Evolutionary conservation across 2,888 invertebrate genomes (phyloP).

Genomic region (Lutraria lutraria): DNA sequence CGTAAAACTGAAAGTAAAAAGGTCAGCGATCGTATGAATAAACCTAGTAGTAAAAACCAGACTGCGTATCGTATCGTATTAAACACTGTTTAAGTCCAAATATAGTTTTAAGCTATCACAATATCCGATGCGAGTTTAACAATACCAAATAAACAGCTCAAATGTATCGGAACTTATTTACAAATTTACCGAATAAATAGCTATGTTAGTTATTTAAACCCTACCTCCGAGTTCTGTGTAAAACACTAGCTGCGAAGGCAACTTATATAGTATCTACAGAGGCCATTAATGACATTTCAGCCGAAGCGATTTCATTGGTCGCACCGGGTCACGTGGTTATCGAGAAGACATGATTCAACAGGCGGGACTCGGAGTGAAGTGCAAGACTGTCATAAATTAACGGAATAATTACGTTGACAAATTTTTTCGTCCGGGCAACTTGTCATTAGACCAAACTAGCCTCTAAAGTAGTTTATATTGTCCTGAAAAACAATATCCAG

Average conservation of each 20-base stretch:
- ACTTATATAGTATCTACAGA: conserved; percentile 72
- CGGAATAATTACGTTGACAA: conserved; percentile 60
- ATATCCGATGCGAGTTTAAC: conserved; percentile 28
- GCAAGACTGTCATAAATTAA: conserved; percentile 63
- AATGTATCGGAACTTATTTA: conserved; percentile 25
- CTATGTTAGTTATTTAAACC: conserved; percentile 28
- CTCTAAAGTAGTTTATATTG: conserved; percentile 31
- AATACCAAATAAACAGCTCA: not conserved
- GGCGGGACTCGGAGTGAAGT: conserved; percentile 52
- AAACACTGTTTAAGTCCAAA: conserved; percentile 20
- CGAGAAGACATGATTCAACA: conserved; percentile 62
- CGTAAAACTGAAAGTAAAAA: conserved; percentile 35
- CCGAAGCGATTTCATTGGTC: conserved; percentile 61
- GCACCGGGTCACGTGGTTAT: conserved; percentile 57
- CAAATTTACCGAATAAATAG: conserved; percentile 37
- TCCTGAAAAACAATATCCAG: conserved; percentile 21
- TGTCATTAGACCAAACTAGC: conserved; percentile 38
- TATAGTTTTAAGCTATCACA: conserved; percentile 24
- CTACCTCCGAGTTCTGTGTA: conserved; percentile 60
- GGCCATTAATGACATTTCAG: conserved; percentile 62
- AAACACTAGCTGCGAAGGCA: conserved; percentile 67
- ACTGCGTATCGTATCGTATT: not conserved
- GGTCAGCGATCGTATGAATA: conserved; percentile 34
- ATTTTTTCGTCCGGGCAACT: conserved; percentile 56
- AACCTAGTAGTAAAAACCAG: conserved; percentile 3